Evolutionary conservation across 2,888 invertebrate species (phyloP).

Genomic region (Ganaspis brasiliensis): DNA sequence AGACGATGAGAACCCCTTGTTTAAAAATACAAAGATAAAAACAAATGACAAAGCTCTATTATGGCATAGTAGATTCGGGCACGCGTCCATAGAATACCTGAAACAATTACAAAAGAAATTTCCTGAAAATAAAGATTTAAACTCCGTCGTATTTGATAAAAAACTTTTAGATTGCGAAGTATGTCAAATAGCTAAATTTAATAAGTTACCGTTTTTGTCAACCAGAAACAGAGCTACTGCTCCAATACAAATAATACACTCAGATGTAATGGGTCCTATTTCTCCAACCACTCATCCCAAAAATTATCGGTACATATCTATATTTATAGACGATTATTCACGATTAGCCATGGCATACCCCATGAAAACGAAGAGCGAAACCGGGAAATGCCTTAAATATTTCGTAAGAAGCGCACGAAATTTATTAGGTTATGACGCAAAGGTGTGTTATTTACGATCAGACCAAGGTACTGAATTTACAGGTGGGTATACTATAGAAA

Average conservation of each 20-base stretch:
- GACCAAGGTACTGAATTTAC: conserved; percentile 62
- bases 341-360: conserved; percentile 59
- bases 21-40: conserved; percentile 42
- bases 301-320: conserved; percentile 52
- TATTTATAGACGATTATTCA: conserved; percentile 61
- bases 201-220: conserved; percentile 60
- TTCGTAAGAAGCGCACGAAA: conserved; percentile 60
- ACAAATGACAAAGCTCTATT: conserved; percentile 51
- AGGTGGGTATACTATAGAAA: conserved; percentile 57
- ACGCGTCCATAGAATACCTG: conserved; percentile 59
- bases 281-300: conserved; percentile 55
- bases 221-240: conserved; percentile 48
- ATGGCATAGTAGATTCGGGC: conserved; percentile 64
- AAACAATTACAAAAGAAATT: conserved; percentile 57
- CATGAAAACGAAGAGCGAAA: conserved; percentile 57
- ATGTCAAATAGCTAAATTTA: conserved; percentile 58
- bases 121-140: conserved; percentile 35
- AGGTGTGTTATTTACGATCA: conserved; percentile 60
- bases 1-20: conserved; percentile 43
- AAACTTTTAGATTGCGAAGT: conserved; percentile 61
- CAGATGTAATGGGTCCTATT: conserved; percentile 59
- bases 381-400: conserved; percentile 47
- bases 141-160: conserved; percentile 58
- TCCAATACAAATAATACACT: conserved; percentile 59
- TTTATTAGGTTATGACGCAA: conserved; percentile 57